Evolutionary conservation across 2,113 vertebrate genomes (phyloP), one percentile per base, ranked within the genome.

Genomic region (Poeciliopsis occidentalis): DNA sequence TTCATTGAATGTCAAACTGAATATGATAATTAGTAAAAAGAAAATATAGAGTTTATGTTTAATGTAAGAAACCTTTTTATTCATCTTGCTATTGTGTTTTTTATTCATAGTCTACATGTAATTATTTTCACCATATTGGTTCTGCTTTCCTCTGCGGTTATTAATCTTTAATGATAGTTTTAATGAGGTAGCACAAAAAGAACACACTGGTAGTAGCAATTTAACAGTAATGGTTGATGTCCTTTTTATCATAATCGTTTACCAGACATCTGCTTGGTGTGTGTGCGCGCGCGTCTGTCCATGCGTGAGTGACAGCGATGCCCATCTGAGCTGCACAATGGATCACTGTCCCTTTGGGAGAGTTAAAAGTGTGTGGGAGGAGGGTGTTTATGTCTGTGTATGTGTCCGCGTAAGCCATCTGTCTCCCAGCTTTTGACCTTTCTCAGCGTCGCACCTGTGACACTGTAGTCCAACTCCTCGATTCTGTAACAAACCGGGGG

Each of bases 391-490:
- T 75, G 76, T 57, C 51, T 22, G 51, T 72, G 76, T 29, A 54
- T 26, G 72, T 29, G 34, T 66, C 64, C 57, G 64, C 39, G 57
- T 65, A 17, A 54, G 80, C 89, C 90, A 91, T 90, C 91, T 93
- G 91, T 91, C 90, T 92, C 70, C 71, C 73, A 84, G 88, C 82
- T 90, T 86, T 88, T 90, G 91, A 91, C 91, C 90, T 91, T 91
- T 90, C 73, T 73, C 66, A 71, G 80, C 79, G 17, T 80, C 83
- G 82, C 89, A 92, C 89, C 92, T 92, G 91, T 91, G 91, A 90
- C 83, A 80, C 73, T 13, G 78, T 39, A 84, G 81, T 81, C 75
- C 15, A 22, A 76, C 67, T 86, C 80, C 79, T 82, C 67, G 47
- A 84, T 81, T 87, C 88, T 11, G 71, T 79, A 78, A 85, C 82